phyloP scores from a whole-genome alignment of 2,797 vertebrate species.

The Sebastes itinus region DNA sequence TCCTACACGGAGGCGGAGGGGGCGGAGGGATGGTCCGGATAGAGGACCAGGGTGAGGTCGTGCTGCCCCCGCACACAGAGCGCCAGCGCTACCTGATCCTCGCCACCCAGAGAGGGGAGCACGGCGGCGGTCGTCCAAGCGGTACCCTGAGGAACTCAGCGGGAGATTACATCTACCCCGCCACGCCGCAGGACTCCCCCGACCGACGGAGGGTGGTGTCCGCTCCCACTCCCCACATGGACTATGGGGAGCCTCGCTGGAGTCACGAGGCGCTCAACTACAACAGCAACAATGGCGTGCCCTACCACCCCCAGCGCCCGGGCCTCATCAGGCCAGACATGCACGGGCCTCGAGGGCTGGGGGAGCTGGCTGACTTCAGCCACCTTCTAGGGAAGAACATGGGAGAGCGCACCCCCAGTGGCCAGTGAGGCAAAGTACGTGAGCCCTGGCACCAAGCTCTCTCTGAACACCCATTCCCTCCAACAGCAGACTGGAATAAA shows the following conservation, averaged over 20 bases:
- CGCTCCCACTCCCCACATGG: constrained; percentile 88
- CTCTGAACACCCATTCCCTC: constrained; percentile 65
- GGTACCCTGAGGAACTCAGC: constrained; percentile 82
- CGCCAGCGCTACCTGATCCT: constrained; percentile 87
- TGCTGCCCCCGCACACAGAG: constrained; percentile 78
- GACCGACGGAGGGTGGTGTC: constrained; percentile 92
- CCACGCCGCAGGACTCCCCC: constrained; percentile 89
- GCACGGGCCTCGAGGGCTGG: constrained; percentile 79
- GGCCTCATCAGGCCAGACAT: constrained; percentile 77
- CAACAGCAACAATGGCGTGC: constrained; percentile 84
- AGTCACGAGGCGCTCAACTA: constrained; percentile 89
- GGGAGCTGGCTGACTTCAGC: constrained; percentile 87
- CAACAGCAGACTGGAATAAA: constrained; percentile 71
- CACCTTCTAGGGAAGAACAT: constrained; percentile 86
- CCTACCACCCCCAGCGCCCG: constrained; percentile 79
- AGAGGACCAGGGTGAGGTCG: constrained; percentile 78
- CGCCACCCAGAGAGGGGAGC: constrained; percentile 78
- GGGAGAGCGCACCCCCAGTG: constrained; percentile 87
- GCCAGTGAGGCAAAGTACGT: constrained; percentile 75
- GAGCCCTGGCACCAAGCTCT: constrained; percentile 49
- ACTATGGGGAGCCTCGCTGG: constrained; percentile 87
- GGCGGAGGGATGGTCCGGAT: constrained; percentile 77
- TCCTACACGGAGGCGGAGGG: constrained; percentile 78
- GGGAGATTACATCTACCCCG: constrained; percentile 87
- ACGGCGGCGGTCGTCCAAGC: constrained; percentile 71